A percentile compares a stretch with the other conserved stretches of the same genome.
phyloP scores from a whole-genome alignment of 2,113 vertebrate genomes.

The Balaeniceps rex region DNA sequence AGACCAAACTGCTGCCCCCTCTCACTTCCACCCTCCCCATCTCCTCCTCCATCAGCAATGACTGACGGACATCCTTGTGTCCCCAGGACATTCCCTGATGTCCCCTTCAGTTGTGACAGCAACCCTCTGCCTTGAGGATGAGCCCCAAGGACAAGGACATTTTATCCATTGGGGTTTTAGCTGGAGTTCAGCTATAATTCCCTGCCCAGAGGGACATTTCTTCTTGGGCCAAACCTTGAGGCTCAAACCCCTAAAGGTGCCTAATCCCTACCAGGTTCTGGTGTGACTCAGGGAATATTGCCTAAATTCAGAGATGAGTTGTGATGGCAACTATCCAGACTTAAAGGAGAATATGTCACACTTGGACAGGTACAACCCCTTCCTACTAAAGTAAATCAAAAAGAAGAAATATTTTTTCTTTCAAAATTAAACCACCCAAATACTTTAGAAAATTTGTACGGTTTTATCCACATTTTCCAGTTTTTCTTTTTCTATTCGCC shows the following conservation, averaged over 20 bases:
- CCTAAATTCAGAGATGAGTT: not conserved
- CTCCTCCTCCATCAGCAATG: not conserved
- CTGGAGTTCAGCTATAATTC: not conserved
- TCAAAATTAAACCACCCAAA: not conserved
- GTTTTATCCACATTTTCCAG: not conserved
- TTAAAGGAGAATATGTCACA: not conserved
- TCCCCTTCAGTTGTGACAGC: not conserved
- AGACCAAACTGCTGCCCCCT: not conserved
- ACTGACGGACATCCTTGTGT: not conserved
- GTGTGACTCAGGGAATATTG: not conserved
- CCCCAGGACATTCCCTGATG: not conserved
- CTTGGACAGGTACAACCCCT: not conserved
- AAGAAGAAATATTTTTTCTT: not conserved
- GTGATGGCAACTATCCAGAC: not conserved
- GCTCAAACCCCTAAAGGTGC: not conserved
- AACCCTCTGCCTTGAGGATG: not conserved
- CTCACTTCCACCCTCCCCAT: not conserved
- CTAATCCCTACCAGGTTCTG: not conserved
- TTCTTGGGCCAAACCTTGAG: not conserved
- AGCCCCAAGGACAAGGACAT: not conserved
- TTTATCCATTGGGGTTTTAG: not conserved
- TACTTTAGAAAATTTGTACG: not conserved
- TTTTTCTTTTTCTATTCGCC: not conserved
- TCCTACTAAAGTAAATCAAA: not conserved
- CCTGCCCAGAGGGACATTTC: not conserved